These are phyloP conservation scores for Antheraea mylitta DNA, from an alignment of 1,140 invertebrate genomes.

Conservation along the genomic window DNA sequence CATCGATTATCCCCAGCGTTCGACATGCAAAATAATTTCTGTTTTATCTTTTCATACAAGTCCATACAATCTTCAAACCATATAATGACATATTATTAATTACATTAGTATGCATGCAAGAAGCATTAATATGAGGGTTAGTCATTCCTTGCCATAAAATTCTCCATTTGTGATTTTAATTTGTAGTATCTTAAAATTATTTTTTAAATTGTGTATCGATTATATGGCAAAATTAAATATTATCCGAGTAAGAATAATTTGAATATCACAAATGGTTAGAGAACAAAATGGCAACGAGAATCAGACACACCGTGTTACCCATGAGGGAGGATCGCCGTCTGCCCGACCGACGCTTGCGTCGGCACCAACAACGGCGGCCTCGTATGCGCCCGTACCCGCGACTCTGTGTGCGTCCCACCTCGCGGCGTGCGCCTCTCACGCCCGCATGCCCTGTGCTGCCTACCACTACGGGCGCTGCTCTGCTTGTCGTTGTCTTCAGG, in stretches of 20 bases:
- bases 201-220: conserved; percentile 5
- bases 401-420: conserved; percentile 53
- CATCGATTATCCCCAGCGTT: neutral
- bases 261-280: conserved; percentile 22
- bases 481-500: conserved; percentile 15
- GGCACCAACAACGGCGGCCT: conserved; percentile 63
- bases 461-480: conserved; percentile 22
- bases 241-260: too few relatives aligned
- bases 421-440: conserved; percentile 33
- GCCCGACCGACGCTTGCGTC: conserved; percentile 63
- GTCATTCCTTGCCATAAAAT: conserved; percentile 38
- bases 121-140: conserved; percentile 73
- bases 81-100: conserved; percentile 5
- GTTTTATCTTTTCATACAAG: neutral
- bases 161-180: neutral
- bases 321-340: conserved; percentile 64
- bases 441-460: conserved; percentile 25
- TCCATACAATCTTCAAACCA: neutral
- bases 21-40: neutral
- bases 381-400: conserved; percentile 63
- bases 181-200: neutral
- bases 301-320: conserved; percentile 75
- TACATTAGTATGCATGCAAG: conserved; percentile 33
- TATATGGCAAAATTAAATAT: neutral
- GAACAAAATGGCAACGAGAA: conserved; percentile 52